Evolutionary conservation across 2,797 vertebrate species (phyloP).

Genomic region (Oophaga sylvatica): DNA sequence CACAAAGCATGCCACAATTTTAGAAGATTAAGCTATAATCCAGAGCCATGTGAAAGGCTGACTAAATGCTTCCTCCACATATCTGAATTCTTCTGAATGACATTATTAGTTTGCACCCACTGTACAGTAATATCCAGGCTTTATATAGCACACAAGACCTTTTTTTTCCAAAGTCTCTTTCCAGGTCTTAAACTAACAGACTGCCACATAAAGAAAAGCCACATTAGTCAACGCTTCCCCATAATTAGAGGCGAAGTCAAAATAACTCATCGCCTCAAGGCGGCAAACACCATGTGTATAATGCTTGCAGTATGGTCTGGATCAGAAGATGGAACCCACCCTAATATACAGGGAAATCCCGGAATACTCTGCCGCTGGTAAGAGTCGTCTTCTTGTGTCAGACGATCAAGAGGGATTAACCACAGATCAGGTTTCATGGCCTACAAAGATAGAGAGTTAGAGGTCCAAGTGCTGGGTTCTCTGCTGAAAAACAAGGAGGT

Average conservation of each 20-base stretch:
- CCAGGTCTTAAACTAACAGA: background rate
- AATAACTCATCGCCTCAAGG: background rate
- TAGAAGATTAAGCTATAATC: too few species aligned
- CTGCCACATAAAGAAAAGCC: background rate
- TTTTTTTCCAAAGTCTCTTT: background rate
- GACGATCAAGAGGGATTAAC: too few species aligned
- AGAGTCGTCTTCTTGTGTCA: too few species aligned
- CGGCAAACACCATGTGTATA: background rate
- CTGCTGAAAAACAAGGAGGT: too few species aligned
- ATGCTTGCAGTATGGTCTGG: background rate
- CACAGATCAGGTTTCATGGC: too few species aligned
- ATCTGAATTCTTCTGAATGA: too few species aligned
- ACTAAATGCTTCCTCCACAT: too few species aligned
- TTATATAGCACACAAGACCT: background rate
- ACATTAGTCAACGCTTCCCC: background rate
- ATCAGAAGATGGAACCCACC: background rate
- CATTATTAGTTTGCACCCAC: too few species aligned
- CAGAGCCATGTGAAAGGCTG: too few species aligned
- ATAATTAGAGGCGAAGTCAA: background rate
- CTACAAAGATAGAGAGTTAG: too few species aligned
- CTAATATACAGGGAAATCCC: background rate
- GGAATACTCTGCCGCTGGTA: background rate
- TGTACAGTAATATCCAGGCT: background rate
- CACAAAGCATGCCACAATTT: too few species aligned
- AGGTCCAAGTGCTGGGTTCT: too few species aligned